Conservation (phyloP, 2,113 vertebrate species). For the Tetrao urogallus region DNA sequence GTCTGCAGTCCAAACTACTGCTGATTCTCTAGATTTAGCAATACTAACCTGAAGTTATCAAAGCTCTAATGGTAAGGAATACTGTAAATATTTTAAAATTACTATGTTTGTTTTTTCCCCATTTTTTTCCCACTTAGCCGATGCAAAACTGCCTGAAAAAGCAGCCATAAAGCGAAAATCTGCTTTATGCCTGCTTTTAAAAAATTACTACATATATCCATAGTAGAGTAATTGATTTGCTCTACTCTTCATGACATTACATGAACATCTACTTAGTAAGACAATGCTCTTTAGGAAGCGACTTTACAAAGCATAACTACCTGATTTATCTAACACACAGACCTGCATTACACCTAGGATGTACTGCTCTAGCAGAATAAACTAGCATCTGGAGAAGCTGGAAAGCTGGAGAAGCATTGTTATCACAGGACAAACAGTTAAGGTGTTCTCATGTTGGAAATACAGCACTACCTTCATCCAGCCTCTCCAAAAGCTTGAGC, state of each 20-base stretch:
- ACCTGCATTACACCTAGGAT: background rate
- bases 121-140: background rate
- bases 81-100: background rate
- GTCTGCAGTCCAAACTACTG: rapidly evolving
- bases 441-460: background rate
- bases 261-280: background rate
- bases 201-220: background rate
- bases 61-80: background rate
- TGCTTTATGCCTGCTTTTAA: background rate
- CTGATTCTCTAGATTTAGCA: background rate
- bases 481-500: background rate
- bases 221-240: background rate
- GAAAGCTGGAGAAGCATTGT: background rate
- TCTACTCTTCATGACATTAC: background rate
- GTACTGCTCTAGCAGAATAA: background rate
- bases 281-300: background rate
- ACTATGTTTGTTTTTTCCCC: background rate
- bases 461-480: background rate
- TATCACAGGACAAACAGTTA: background rate
- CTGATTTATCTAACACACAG: background rate
- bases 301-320: background rate
- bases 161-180: background rate
- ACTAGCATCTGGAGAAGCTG: background rate
- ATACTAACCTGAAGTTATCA: background rate
- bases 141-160: background rate